phyloP scores from a whole-genome alignment of 2,888 invertebrate species.

The Disparrhopalites patrizii region DNA sequence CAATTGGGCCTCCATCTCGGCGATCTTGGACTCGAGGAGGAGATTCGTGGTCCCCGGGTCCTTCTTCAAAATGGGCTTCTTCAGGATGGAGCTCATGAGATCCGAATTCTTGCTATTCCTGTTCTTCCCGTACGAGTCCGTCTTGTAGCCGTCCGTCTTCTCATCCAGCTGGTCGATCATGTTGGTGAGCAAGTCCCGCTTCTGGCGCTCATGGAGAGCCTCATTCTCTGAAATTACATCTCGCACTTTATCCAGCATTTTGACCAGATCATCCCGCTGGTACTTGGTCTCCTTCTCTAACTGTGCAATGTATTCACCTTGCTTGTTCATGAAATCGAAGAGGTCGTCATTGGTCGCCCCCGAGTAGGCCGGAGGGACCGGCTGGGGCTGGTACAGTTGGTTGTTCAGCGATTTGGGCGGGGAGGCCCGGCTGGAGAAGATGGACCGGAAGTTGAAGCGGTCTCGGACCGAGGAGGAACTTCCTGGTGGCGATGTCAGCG shows the following conservation, averaged over 20 bases:
- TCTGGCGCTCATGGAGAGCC: conserved; percentile 69
- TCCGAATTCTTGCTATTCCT: neutral
- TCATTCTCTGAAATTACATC: conserved; percentile 83
- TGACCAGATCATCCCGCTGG: conserved; percentile 74
- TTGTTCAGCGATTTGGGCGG: conserved; percentile 16
- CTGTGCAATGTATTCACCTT: conserved; percentile 83
- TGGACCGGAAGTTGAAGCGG: conserved; percentile 37
- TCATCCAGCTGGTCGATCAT: conserved; percentile 49
- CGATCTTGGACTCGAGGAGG: conserved; percentile 77
- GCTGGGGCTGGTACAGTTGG: conserved; percentile 27
- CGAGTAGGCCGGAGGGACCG: conserved; percentile 44
- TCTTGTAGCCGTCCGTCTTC: conserved; percentile 37
- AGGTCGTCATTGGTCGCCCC: conserved; percentile 57
- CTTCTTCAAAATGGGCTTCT: conserved; percentile 22
- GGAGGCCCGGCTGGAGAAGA: conserved; percentile 37
- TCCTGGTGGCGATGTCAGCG: conserved; percentile 17
- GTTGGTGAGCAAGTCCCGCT: conserved; percentile 42
- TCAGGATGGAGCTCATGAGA: no score
- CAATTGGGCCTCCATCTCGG: conserved; percentile 77
- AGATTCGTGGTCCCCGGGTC: conserved; percentile 31
- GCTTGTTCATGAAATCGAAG: conserved; percentile 74
- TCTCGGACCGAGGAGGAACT: neutral
- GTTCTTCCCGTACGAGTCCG: neutral
- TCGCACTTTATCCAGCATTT: conserved; percentile 73
- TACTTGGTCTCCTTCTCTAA: conserved; percentile 78